Percentiles rank a stretch among this genome's conserved stretches.
Conservation (phyloP, 2,113 vertebrate genomes). For the Triplophysa rosa region DNA sequence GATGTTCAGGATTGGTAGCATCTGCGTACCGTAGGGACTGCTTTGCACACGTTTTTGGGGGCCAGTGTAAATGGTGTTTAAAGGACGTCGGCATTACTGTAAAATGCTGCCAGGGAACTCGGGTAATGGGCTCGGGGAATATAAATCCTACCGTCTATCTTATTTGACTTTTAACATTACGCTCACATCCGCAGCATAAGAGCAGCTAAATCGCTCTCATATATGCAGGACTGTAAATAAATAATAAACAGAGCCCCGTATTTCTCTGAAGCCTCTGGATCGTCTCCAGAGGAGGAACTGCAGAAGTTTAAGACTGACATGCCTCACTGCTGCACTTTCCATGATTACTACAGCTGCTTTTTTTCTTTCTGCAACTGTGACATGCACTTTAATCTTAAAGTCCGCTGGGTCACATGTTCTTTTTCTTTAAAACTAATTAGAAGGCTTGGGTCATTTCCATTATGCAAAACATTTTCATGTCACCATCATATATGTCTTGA, state of each 20-base stretch:
- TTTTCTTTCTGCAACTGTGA: constrained; percentile 20
- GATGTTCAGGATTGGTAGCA: not conserved
- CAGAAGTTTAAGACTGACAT: not conserved
- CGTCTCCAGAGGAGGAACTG: constrained; percentile 6
- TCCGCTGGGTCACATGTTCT: constrained; percentile 43
- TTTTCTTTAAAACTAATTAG: constrained; percentile 55
- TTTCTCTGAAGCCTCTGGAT: constrained; percentile 19
- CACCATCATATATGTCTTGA: too few species aligned
- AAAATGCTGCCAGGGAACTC: constrained; percentile 17
- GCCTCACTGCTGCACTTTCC: constrained; percentile 21
- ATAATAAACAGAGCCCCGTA: constrained; percentile 30
- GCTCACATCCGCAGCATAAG: constrained; percentile 14
- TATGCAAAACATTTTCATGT: too few species aligned
- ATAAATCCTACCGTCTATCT: constrained; percentile 29
- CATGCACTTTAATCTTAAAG: constrained; percentile 25
- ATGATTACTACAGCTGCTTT: constrained; percentile 15
- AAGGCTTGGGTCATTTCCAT: not conserved
- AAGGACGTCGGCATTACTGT: constrained; percentile 26
- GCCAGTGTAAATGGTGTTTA: constrained; percentile 36
- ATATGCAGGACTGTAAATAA: constrained; percentile 33
- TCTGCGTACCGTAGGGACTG: not conserved
- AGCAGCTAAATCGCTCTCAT: constrained; percentile 32
- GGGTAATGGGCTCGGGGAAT: constrained; percentile 18
- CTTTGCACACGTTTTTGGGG: constrained; percentile 4
- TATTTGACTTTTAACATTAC: constrained; percentile 32